A percentile compares a stretch with the other conserved stretches of the same genome.
phyloP scores from a whole-genome alignment of 2,888 invertebrate species.

The Stenurella melanura region DNA sequence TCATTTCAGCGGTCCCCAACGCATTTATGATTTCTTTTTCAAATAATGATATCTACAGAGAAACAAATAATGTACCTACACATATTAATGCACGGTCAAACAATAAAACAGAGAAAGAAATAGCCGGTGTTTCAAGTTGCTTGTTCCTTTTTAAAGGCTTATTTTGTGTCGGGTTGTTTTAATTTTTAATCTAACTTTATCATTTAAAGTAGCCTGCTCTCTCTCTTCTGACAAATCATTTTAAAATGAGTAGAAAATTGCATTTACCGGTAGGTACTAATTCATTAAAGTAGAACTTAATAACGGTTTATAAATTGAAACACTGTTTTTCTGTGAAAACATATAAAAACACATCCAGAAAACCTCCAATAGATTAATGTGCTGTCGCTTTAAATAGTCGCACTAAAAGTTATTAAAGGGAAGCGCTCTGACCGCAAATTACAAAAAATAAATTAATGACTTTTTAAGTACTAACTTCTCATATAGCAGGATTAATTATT shows the following conservation, averaged over 20 bases:
- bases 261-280: not conserved
- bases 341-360: not conserved
- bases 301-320: not conserved
- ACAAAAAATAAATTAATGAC: slow-evolving; percentile 1
- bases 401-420: not conserved
- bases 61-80: too few species aligned
- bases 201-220: too few species aligned
- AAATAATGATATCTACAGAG: too few species aligned
- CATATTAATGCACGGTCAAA: too few species aligned
- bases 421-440: not conserved
- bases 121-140: too few species aligned
- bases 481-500: not conserved
- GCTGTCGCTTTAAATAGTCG: not conserved
- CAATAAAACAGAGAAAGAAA: too few species aligned
- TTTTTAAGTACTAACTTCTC: not conserved
- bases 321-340: not conserved
- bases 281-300: not conserved
- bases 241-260: not conserved
- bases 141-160: too few species aligned
- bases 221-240: too few species aligned
- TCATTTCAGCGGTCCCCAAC: too few species aligned
- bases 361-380: not conserved
- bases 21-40: too few species aligned
- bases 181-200: too few species aligned
- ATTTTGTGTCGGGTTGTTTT: too few species aligned